A percentile compares a stretch with the other conserved stretches of the same genome.
These are phyloP conservation scores for Eueremaeus valkanovi DNA, from an alignment of 2,888 invertebrate genomes.

Conservation along the genomic window DNA sequence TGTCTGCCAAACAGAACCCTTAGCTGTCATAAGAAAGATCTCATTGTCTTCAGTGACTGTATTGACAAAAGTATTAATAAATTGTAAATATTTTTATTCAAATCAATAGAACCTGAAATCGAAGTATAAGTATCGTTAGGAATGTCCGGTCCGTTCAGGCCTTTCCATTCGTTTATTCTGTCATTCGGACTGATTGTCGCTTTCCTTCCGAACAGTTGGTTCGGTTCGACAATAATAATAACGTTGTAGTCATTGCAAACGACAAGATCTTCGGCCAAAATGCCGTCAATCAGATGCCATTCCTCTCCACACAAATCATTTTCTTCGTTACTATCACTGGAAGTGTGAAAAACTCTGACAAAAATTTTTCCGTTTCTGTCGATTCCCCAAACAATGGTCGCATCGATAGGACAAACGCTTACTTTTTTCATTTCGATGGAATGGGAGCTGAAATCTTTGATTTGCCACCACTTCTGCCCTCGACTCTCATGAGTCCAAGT, in stretches of 20 bases:
- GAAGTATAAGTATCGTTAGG: not conserved
- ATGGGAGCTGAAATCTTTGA: constrained; percentile 22
- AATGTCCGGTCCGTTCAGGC: not conserved
- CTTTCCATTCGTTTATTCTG: not conserved
- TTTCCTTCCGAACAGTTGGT: not conserved
- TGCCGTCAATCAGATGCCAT: constrained; percentile 11
- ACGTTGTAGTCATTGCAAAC: constrained; percentile 6
- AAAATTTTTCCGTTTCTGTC: constrained; percentile 15
- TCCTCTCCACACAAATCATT: constrained; percentile 12
- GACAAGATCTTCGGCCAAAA: constrained; percentile 11
- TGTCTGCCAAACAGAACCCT: constrained; percentile 18
- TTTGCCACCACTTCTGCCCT: not conserved
- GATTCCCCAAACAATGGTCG: constrained; percentile 24
- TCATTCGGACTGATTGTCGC: not conserved
- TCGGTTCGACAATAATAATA: not conserved
- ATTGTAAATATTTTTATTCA: not conserved
- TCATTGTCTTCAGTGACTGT: constrained; percentile 25
- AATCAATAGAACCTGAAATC: not conserved
- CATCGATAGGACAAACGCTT: not conserved
- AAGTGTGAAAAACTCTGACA: not conserved
- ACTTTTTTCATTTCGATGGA: constrained; percentile 21
- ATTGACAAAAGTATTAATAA: not conserved
- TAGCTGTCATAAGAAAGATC: not conserved
- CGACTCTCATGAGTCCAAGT: not conserved
- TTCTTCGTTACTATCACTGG: not conserved